These are phyloP conservation scores for Bursaphelenchus mucronatus DNA, from an alignment of 1,140 invertebrate species.

Conservation along the genomic window DNA sequence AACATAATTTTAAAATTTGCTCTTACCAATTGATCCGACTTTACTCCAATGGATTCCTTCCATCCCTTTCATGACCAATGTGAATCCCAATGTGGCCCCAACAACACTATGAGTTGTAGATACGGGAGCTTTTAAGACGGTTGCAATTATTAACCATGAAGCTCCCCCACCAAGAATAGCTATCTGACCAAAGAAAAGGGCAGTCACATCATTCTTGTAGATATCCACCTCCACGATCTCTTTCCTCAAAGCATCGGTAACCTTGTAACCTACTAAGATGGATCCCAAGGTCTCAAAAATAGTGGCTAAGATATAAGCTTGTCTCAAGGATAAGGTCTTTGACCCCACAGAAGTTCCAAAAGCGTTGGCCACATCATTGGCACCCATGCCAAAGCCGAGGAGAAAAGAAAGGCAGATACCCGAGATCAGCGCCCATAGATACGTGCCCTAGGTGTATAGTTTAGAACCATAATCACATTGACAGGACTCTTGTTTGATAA, in stretches of 20 bases:
- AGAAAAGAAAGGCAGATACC: slow-evolving; percentile 88
- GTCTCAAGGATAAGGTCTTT: slow-evolving; percentile 35
- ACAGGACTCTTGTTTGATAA: background rate
- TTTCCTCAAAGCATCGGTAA: slow-evolving; percentile 43
- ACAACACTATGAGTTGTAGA: slow-evolving; percentile 90
- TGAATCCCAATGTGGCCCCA: slow-evolving; percentile 89
- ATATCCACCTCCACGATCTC: slow-evolving; percentile 38
- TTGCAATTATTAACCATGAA: slow-evolving; percentile 83
- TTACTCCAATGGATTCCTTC: slow-evolving; percentile 77
- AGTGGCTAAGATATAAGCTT: slow-evolving; percentile 35
- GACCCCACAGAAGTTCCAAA: slow-evolving; percentile 90
- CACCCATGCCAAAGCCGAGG: slow-evolving; percentile 90
- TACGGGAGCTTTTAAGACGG: slow-evolving; percentile 84
- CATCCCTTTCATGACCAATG: slow-evolving; percentile 79
- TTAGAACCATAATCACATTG: too few species aligned
- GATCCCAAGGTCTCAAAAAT: slow-evolving; percentile 51
- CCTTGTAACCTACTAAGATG: slow-evolving; percentile 62
- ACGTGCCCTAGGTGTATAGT: slow-evolving; percentile 2
- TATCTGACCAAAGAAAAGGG: slow-evolving; percentile 53
- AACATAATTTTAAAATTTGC: background rate
- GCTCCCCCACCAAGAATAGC: slow-evolving; percentile 69
- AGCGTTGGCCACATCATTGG: slow-evolving; percentile 88
- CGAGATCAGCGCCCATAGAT: slow-evolving; percentile 65
- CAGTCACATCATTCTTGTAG: slow-evolving; percentile 29
- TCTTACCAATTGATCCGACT: slow-evolving; percentile 72